A percentile compares a stretch with the other conserved stretches of the same genome.
These are phyloP conservation scores for Ploceus nigricollis DNA, from an alignment of 2,113 vertebrate species.

Conservation along the genomic window DNA sequence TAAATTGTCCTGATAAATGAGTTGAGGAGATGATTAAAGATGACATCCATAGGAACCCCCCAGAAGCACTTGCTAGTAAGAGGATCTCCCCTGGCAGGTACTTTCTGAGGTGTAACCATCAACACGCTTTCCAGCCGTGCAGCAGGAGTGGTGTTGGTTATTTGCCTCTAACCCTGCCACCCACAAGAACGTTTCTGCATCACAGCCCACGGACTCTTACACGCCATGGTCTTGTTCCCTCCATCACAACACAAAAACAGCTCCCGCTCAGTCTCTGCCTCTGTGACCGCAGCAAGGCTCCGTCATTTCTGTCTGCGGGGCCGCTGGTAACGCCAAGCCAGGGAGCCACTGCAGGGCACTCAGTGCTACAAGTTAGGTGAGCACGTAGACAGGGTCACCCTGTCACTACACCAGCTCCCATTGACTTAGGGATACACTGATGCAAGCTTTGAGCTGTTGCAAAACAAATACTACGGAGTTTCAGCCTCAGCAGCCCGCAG, in stretches of 20 bases:
- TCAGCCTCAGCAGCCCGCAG: not conserved
- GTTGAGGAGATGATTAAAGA: not conserved
- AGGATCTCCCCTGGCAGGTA: not conserved
- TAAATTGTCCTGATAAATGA: not conserved
- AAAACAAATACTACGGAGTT: not conserved
- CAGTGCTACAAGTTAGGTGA: not conserved
- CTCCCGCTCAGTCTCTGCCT: not conserved
- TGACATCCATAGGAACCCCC: not conserved
- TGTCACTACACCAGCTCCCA: not conserved
- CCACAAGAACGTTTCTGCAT: not conserved
- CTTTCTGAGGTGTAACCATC: not conserved
- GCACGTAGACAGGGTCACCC: not conserved
- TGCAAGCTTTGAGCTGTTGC: not conserved
- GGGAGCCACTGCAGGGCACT: not conserved
- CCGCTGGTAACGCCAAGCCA: not conserved
- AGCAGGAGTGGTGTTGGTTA: not conserved
- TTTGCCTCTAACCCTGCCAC: not conserved
- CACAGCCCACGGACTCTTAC: rapidly evolving
- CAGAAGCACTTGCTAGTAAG: not conserved
- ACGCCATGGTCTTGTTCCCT: not conserved
- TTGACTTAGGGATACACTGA: not conserved
- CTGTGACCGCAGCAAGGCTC: not conserved
- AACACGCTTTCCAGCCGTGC: not conserved
- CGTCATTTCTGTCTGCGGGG: rapidly evolving
- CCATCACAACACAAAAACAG: not conserved